These are phyloP conservation scores for Hymenopus coronatus DNA, from an alignment of 2,888 invertebrate species.

Conservation along the genomic window DNA sequence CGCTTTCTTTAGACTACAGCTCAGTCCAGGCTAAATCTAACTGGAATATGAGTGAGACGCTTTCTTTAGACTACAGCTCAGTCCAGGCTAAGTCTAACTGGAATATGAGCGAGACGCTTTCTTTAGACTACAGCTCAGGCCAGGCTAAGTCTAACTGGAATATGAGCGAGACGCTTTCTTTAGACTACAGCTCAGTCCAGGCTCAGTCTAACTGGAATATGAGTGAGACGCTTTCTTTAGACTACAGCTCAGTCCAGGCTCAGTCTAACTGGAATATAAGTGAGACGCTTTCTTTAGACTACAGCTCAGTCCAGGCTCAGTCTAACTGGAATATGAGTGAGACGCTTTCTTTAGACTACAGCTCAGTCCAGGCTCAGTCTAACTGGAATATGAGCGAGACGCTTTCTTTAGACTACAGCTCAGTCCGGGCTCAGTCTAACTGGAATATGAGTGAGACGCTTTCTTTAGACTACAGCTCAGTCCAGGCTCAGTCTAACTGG, in stretches of 20 bases:
- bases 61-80: not conserved
- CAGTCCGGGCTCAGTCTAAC: no score
- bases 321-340: not conserved
- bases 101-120: not conserved
- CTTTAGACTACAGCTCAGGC: not conserved
- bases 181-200: not conserved
- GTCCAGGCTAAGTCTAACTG: no score
- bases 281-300: not conserved
- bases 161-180: not conserved
- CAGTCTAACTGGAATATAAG: not conserved
- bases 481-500: no score
- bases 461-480: not conserved
- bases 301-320: not conserved
- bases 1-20: not conserved
- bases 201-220: not conserved
- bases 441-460: not conserved
- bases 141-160: not conserved
- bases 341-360: not conserved
- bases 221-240: not conserved
- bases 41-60: not conserved
- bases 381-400: not conserved
- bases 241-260: not conserved
- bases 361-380: no score
- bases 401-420: not conserved
- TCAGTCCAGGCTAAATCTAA: no score